Base-by-base conservation (phyloP, 2,797 vertebrate genomes). In the Sorex maritimensis region DNA sequence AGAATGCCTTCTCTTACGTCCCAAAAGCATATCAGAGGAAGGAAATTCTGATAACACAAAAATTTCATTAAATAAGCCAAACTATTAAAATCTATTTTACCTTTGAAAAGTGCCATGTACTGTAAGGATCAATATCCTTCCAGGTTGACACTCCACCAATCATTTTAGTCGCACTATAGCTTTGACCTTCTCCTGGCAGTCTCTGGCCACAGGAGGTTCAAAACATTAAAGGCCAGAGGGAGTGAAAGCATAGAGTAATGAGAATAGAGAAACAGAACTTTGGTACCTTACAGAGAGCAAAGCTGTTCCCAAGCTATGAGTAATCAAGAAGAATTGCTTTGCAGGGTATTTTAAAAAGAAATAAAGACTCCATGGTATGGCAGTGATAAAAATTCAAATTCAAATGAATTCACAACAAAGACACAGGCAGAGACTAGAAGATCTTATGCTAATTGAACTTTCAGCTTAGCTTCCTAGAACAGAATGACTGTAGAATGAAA, bases 311-410 rank as follows among this genome's bases (percentile, higher is more conserved):
- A 23, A 46, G 68, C 21, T 74, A 46, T 71, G 38, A 73, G 74
- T 84, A 74, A 81, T 86, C 91, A 88, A 90, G 63, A 81, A n/a
- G 12, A 78, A 86, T 63, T 58, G 49, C 77, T 95, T 79, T 83
- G 34, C 72, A 79, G 30, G 69, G 28, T 52, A 58, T 68, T 81
- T 75, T 79, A n/a, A 28, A 83, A 26, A 91, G 90, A 74, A 69
- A 78, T 75, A 79, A 93, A 95, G 65, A 65, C 15, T 87, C 74
- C 71, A 73, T 74, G 23, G 63, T 58, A 89, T 93, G 23, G 52
- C 74, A 73, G 3, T 72, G 41, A 92, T 67, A 84, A 91, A 92
- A 88, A 81, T 41, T 30, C 84, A 91, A 88, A 92, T 84, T 87
- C 79, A 90, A 92, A 84, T 88, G 77, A 87, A 81, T 8, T 5